Evolutionary conservation across 2,888 invertebrate genomes (phyloP).

Genomic region (Ennomos erosarius): DNA sequence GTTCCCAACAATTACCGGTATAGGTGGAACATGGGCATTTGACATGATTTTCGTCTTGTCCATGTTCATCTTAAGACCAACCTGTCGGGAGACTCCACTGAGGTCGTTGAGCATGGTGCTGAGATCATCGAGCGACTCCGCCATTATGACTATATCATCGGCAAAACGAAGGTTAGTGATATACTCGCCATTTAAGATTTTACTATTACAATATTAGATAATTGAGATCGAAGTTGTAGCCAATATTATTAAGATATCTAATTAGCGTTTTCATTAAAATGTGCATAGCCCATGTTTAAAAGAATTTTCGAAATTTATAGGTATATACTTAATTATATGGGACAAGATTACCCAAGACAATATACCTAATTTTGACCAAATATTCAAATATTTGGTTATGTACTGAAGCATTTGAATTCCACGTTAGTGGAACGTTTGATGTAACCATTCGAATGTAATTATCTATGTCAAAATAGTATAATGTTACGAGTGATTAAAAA

Average conservation of each 20-base stretch:
- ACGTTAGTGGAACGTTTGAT: slow-evolving; percentile 62
- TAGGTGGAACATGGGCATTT: too few species aligned
- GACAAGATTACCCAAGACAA: slow-evolving; percentile 70
- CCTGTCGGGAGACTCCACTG: too few species aligned
- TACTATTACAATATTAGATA: slow-evolving; percentile 53
- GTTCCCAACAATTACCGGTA: too few species aligned
- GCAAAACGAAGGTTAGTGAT: too few species aligned
- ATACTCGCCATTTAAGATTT: too few species aligned
- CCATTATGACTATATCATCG: too few species aligned
- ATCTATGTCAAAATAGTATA: slow-evolving; percentile 75
- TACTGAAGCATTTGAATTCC: slow-evolving; percentile 61
- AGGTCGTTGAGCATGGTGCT: too few species aligned
- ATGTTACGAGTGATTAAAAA: slow-evolving; percentile 74
- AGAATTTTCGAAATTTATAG: slow-evolving; percentile 35
- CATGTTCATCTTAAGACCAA: too few species aligned
- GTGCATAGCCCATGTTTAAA: slow-evolving; percentile 49
- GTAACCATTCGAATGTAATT: slow-evolving; percentile 58
- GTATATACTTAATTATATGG: slow-evolving; percentile 44
- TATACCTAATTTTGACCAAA: slow-evolving; percentile 77
- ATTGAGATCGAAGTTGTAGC: slow-evolving; percentile 42
- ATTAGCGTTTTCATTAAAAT: slow-evolving; percentile 30
- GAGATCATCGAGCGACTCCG: too few species aligned
- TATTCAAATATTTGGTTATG: slow-evolving; percentile 77
- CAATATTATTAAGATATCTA: slow-evolving; percentile 25
- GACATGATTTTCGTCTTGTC: too few species aligned